A percentile compares a stretch with the other conserved stretches of the same genome.
Evolutionary conservation across 1,140 invertebrate species (phyloP).

Genomic region (Drosophila leontia): DNA sequence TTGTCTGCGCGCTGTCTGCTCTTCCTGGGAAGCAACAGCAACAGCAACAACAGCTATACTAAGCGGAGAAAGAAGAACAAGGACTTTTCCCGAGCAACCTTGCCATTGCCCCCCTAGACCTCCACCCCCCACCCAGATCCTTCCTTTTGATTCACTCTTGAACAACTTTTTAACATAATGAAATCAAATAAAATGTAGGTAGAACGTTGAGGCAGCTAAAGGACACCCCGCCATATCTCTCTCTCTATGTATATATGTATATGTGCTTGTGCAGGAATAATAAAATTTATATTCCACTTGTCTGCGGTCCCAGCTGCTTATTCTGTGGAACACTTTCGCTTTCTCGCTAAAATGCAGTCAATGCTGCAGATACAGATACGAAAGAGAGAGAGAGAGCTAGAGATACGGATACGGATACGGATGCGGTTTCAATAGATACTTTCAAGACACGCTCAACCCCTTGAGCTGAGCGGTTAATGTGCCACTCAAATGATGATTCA

Average conservation of each 20-base stretch:
- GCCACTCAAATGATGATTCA: background rate
- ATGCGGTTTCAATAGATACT: conserved; percentile 9
- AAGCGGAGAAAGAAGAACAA: conserved; percentile 31
- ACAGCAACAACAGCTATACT: conserved; percentile 7
- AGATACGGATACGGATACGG: conserved; percentile 12
- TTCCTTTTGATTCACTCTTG: conserved; percentile 69
- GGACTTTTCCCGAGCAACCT: conserved; percentile 48
- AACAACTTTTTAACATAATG: conserved; percentile 83
- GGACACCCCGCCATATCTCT: conserved; percentile 11
- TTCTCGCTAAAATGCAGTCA: conserved; percentile 35
- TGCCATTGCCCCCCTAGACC: conserved; percentile 16
- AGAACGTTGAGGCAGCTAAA: conserved; percentile 63
- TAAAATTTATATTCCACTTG: conserved; percentile 69
- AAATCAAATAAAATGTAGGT: conserved; percentile 84
- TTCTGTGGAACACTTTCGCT: conserved; percentile 67
- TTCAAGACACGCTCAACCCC: conserved; percentile 3
- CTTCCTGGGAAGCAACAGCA: conserved; percentile 36
- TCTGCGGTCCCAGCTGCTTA: conserved; percentile 56
- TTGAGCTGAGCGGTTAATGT: conserved; percentile 6
- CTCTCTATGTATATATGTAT: background rate
- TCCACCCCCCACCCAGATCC: background rate
- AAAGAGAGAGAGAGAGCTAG: background rate
- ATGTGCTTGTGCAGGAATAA: conserved; percentile 36
- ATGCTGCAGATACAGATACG: conserved; percentile 11
- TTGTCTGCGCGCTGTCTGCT: conserved; percentile 75